Percentiles rank a stretch among this genome's conserved stretches.
Evolutionary conservation across 2,888 invertebrate genomes (phyloP).

Genomic region (Harpalus rubripes): DNA sequence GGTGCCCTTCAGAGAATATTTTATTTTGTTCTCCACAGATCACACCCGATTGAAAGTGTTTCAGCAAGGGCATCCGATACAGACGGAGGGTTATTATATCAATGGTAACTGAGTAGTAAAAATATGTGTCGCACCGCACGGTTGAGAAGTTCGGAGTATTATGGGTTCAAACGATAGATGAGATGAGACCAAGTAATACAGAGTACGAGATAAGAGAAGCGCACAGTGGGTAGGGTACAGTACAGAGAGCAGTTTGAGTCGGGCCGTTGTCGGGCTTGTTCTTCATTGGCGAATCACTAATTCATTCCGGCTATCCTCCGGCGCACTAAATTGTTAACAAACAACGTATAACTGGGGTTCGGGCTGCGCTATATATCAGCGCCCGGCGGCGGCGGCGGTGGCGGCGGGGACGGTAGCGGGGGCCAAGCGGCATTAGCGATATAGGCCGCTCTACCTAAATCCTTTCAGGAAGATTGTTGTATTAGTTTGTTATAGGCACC

Average conservation of each 20-base stretch:
- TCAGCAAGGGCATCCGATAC: too few species aligned
- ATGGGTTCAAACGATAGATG: too few species aligned
- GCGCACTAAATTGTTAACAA: slow-evolving; percentile 64
- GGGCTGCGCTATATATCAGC: slow-evolving; percentile 47
- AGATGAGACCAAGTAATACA: too few species aligned
- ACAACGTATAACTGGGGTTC: slow-evolving; percentile 61
- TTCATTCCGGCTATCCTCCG: slow-evolving; percentile 58
- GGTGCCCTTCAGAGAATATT: too few species aligned
- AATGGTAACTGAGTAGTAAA: too few species aligned
- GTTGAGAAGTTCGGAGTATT: too few species aligned
- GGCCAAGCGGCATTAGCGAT: slow-evolving; percentile 58
- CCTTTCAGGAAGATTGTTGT: slow-evolving; percentile 68
- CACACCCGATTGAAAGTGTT: too few species aligned
- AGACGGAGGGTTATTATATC: too few species aligned
- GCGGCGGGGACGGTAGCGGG: background rate
- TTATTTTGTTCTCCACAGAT: too few species aligned
- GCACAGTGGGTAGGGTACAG: too few species aligned
- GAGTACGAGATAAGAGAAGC: too few species aligned
- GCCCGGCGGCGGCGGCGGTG: slow-evolving; percentile 30
- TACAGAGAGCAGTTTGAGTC: background rate
- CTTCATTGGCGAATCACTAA: slow-evolving; percentile 62
- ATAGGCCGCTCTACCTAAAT: slow-evolving; percentile 59
- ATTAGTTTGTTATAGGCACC: slow-evolving; percentile 72
- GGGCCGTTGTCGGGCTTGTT: slow-evolving; percentile 34
- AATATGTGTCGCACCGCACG: too few species aligned